Evolutionary conservation across 2,888 invertebrate species (phyloP), one percentile per base, ranked within the genome.

Genomic region (Dryococelus australis): DNA sequence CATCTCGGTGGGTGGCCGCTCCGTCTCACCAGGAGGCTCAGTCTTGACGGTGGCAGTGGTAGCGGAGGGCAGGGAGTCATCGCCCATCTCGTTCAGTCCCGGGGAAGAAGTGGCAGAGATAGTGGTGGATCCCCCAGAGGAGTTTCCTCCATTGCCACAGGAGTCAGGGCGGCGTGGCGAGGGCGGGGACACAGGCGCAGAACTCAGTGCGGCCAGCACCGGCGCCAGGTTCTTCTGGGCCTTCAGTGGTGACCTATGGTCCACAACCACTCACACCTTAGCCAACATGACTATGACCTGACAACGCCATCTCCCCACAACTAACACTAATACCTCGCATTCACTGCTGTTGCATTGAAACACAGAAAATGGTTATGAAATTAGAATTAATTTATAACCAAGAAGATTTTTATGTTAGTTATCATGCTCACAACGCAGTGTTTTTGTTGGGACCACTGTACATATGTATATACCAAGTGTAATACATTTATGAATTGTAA

Each of bases 101-200:
- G 97, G 97, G 86, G 97, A 97, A 0, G 97, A 97, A 35, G 97
- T 96, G 0, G 97, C 97, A 12, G 97, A 97, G 85, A 97, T 96
- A 0, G 97, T 98, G 5, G 97, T 97, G 86, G 97, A 97, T 13
- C 97, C 97, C n/a, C 93, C 93, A 89, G 93, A 93, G 27, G 93
- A 93, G 89, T 92, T 92, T 85, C 92, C 92, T 86, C 92, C 92
- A 28, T 87, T 86, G 51, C 88, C 88, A n/a, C 88, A 86, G 0
- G 89, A 89, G 83, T 89, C 89, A n/a, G 89, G 89, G 53, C 88
- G 87, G 47, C 89, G 84, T n/a, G 90, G 89, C 53, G 90, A 89
- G 0, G 90, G 90, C 10, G 90, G 90, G 20, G 91, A 91, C 20
- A 89, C 88, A 78, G 89, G 89, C 12, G 89, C 87, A 43, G 89